Percentiles rank a stretch among this genome's conserved stretches.
phyloP scores from a whole-genome alignment of 2,888 invertebrate genomes.

The Caenorhabditis afra region DNA sequence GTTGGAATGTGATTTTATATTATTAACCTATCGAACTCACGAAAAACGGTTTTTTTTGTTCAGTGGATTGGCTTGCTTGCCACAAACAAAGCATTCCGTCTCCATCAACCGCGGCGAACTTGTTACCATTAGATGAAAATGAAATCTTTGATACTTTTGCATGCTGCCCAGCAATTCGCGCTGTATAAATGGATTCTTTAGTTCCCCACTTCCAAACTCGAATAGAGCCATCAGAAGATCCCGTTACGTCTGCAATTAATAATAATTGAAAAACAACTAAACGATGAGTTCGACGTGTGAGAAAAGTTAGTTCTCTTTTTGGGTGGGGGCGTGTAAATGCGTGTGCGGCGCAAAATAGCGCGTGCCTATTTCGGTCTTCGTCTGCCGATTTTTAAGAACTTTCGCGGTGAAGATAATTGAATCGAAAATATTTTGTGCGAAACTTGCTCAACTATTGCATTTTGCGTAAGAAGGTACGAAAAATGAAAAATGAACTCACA shows the following conservation, averaged over 20 bases:
- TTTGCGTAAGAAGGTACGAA: too few relatives aligned
- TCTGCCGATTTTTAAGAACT: too few relatives aligned
- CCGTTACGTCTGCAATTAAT: slow-evolving; percentile 87
- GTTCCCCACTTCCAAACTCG: slow-evolving; percentile 98
- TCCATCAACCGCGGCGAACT: slow-evolving; percentile 96
- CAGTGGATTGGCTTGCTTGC: slow-evolving; percentile 85
- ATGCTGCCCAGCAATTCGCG: slow-evolving; percentile 93
- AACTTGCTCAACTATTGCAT: too few relatives aligned
- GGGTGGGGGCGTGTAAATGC: too few relatives aligned
- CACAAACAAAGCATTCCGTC: slow-evolving; percentile 97
- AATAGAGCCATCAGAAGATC: slow-evolving; percentile 95
- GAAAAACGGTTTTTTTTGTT: slow-evolving; percentile 78
- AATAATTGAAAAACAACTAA: too few relatives aligned
- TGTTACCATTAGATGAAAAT: slow-evolving; percentile 78
- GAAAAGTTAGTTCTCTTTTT: too few relatives aligned
- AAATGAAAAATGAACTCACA: too few relatives aligned
- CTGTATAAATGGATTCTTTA: slow-evolving; percentile 90
- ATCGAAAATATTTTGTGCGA: too few relatives aligned
- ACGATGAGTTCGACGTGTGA: too few relatives aligned
- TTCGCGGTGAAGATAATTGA: too few relatives aligned
- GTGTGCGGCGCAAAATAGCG: too few relatives aligned
- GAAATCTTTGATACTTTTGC: slow-evolving; percentile 81
- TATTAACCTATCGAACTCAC: slow-evolving; percentile 73
- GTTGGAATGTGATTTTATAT: background rate
- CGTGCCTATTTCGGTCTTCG: too few relatives aligned